Base-by-base conservation (phyloP, 1,140 invertebrate species). In the Portunus trituberculatus region DNA sequence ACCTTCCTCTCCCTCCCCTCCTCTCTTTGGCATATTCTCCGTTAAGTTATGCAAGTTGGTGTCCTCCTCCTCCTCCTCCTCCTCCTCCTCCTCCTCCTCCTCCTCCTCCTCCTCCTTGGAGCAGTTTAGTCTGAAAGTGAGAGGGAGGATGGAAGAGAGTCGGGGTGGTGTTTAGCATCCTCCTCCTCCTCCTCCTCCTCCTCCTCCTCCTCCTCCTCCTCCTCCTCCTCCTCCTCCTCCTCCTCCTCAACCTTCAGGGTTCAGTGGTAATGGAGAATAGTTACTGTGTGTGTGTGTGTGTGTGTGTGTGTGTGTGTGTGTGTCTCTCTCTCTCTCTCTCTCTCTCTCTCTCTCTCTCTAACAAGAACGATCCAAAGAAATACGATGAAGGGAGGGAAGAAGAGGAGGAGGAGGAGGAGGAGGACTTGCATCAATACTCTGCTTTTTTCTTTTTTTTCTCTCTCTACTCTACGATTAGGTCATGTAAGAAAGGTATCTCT, bases 331-430 rank as follows among this genome's bases (percentile, higher is more conserved):
- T 89, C 87, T 89, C 87, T 48, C 87, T 89, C 87, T 89, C 87
- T 48, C 87, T 90, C 88, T 48, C 45, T 76, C 67, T 76, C 67
- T 76, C 67, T 76, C 67, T 76, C 67, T 76, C 67, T 76, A 76
- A 76, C 67, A 76, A 76, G 67, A n/a, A n/a, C 67, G 67, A 76
- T 76, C 67, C 67, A n/a, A 7, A 76, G 16, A 76, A 76, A 76
- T n/a, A 76, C 67, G 67, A 76, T n/a, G 67, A n/a, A 76, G 16
- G 7, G 28, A 25, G 29, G 45, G 86, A 88, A 28, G 45, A 46
- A 29, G 31, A 88, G 86, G 86, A 46, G 45, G n/a, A 46, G 31
- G 45, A 46, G 86, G 84, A 86, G 84, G 32, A 86, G 52, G 20
- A 20, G 20, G 52, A 10, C 1, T n/a, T 76, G 16, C 20, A 76